Percentiles rank a stretch among this genome's conserved stretches.
Conservation (phyloP, 2,113 vertebrate species). For the Tauraco erythrolophus region DNA sequence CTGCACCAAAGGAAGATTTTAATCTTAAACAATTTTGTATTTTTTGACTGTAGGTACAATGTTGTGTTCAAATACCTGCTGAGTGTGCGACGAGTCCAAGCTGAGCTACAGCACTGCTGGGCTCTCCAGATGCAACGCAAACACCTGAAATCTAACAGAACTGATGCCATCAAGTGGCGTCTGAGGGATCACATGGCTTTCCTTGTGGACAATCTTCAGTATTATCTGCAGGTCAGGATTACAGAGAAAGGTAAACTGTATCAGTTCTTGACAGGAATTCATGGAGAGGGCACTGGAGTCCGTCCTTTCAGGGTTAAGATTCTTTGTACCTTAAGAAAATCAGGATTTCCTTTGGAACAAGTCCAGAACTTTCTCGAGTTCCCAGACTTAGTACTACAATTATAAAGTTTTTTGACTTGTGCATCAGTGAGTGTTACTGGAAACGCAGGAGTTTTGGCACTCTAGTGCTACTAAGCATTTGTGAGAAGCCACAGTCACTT, state of each 20-base stretch:
- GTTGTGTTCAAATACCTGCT: constrained; percentile 96
- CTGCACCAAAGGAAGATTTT: not conserved
- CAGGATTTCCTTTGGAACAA: not conserved
- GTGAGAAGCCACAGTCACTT: not conserved
- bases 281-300: not conserved
- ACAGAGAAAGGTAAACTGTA: not conserved
- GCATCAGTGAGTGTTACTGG: not conserved
- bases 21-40: not conserved
- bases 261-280: not conserved
- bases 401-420: not conserved
- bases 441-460: not conserved
- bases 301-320: not conserved
- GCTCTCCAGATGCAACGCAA: constrained; percentile 98
- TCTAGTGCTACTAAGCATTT: not conserved
- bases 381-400: not conserved
- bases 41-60: constrained; percentile 86
- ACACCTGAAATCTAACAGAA: constrained; percentile 90
- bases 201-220: constrained; percentile 96
- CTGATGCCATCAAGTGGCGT: constrained; percentile 91
- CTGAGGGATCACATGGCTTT: constrained; percentile 98
- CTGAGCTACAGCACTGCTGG: constrained; percentile 97
- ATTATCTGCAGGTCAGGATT: constrained; percentile 92
- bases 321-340: not conserved
- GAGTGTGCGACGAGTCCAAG: constrained; percentile 93
- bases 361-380: not conserved